Conservation (phyloP, 2,113 vertebrate species). For the Physeter macrocephalus region DNA sequence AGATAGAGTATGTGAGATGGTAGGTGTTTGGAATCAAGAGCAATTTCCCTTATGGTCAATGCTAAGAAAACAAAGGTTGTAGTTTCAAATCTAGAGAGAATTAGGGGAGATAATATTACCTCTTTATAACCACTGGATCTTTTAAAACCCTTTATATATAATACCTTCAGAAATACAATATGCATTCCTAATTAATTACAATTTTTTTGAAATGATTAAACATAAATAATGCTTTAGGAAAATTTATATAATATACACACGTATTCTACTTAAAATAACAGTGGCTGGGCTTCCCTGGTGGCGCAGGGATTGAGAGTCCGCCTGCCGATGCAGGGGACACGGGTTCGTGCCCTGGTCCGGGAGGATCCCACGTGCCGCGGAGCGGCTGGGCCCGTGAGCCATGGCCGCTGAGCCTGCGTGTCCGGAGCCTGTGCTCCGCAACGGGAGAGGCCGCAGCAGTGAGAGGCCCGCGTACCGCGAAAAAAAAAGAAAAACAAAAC, state of each 20-base stretch:
- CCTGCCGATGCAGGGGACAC: too few relatives aligned
- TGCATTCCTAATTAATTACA: not conserved
- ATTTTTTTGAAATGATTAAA: not conserved
- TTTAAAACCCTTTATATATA: not conserved
- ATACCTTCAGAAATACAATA: constrained; percentile 25
- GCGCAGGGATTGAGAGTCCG: too few relatives aligned
- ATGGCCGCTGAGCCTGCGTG: too few relatives aligned
- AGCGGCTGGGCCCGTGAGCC: too few relatives aligned
- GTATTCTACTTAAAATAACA: not conserved
- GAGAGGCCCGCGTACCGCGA: too few relatives aligned
- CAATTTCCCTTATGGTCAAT: constrained; percentile 54
- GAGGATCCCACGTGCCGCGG: too few relatives aligned
- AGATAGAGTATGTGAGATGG: constrained; percentile 23
- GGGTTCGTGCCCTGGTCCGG: too few relatives aligned
- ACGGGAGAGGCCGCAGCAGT: too few relatives aligned
- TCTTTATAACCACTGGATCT: not conserved
- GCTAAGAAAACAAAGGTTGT: constrained; percentile 56
- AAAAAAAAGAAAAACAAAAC: too few relatives aligned
- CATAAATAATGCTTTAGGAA: not conserved
- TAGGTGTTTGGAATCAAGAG: constrained; percentile 35
- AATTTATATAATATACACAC: not conserved
- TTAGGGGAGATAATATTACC: not conserved
- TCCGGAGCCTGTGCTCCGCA: too few relatives aligned
- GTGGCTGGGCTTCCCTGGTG: too few relatives aligned
- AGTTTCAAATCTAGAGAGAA: constrained; percentile 39